These are phyloP conservation scores for Arvicanthis niloticus DNA, from an alignment of 2,113 vertebrate species.

Conservation along the genomic window DNA sequence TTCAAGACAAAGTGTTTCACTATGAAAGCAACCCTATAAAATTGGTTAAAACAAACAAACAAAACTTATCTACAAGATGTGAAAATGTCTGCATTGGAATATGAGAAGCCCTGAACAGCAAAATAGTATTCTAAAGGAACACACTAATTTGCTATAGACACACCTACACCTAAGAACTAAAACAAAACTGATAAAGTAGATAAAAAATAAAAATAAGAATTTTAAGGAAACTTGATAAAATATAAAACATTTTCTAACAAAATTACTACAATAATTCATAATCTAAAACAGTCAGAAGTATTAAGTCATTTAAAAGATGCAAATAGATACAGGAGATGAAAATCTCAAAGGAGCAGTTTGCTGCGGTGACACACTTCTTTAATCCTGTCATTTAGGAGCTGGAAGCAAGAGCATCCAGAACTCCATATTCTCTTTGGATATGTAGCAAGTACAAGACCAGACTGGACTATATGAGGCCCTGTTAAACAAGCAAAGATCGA, in stretches of 20 bases:
- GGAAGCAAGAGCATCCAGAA: neutral
- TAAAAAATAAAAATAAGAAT: neutral
- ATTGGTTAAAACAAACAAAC: neutral
- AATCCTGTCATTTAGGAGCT: neutral
- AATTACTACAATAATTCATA: neutral
- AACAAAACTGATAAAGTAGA: neutral
- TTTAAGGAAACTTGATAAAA: neutral
- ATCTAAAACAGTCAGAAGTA: neutral
- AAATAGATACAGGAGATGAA: neutral
- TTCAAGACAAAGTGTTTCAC: neutral
- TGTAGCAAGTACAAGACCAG: neutral
- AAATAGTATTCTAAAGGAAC: neutral
- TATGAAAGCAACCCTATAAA: neutral
- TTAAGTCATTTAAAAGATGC: neutral
- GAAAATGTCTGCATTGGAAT: neutral
- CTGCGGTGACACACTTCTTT: neutral
- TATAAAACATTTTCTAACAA: neutral
- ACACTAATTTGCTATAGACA: neutral
- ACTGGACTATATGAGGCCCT: too few species aligned
- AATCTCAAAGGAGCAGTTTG: neutral
- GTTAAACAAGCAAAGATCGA: neutral
- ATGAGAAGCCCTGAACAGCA: neutral
- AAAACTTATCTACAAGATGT: neutral
- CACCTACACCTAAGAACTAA: neutral
- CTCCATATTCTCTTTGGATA: neutral